phyloP scores from a whole-genome alignment of 2,888 invertebrate genomes.

The Conus canariensis region DNA sequence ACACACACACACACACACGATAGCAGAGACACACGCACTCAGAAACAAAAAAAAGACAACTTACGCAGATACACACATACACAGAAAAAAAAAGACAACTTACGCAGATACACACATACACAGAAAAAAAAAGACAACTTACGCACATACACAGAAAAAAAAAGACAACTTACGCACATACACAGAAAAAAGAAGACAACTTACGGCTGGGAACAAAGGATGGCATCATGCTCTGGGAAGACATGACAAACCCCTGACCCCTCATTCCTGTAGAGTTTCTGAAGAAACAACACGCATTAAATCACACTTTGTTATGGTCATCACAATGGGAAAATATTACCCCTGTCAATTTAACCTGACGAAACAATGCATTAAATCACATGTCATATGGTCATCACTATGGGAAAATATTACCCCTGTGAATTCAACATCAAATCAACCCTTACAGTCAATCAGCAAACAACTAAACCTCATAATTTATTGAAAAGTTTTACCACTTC shows the following conservation, averaged over 20 bases:
- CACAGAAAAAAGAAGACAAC: background rate
- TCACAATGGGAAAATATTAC: no score
- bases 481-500: no score
- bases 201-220: conserved; percentile 32
- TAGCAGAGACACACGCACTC: background rate
- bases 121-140: background rate
- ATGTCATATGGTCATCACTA: no score
- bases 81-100: background rate
- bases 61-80: background rate
- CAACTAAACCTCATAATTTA: no score
- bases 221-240: conserved; percentile 51
- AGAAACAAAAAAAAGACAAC: background rate
- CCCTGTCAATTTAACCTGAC: no score
- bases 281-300: background rate
- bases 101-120: background rate
- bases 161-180: background rate
- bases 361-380: no score
- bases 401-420: no score
- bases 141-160: background rate
- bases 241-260: conserved; percentile 51
- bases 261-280: conserved; percentile 42
- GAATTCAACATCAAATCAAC: no score
- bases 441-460: no score
- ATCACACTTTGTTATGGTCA: no score
- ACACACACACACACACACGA: background rate